Evolutionary conservation across 1,140 invertebrate species (phyloP).

Genomic region (Drosophila ohnishii): DNA sequence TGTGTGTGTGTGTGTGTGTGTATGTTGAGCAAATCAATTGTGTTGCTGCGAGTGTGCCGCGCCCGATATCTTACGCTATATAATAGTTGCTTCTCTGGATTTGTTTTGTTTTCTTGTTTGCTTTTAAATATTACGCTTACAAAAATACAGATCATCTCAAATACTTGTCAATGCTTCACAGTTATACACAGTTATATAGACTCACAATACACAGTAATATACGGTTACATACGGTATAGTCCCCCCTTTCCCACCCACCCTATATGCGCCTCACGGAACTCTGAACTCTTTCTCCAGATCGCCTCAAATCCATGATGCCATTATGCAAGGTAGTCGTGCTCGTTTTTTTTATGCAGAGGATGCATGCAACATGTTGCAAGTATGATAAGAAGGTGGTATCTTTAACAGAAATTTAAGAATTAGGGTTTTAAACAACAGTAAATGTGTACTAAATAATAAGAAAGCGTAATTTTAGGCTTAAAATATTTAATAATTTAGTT

Average conservation of each 20-base stretch:
- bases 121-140: constrained; percentile 76
- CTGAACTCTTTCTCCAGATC: constrained; percentile 8
- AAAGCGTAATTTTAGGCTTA: neutral
- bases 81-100: constrained; percentile 50
- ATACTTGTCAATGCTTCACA: constrained; percentile 75
- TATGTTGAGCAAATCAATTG: constrained; percentile 69
- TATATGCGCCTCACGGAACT: constrained; percentile 2
- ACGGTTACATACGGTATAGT: constrained; percentile 48
- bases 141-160: constrained; percentile 81
- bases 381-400: neutral
- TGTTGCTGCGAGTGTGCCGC: constrained; percentile 33
- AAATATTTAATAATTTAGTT: neutral
- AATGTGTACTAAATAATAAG: neutral
- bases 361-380: neutral
- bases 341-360: neutral
- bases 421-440: neutral
- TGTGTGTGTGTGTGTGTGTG: constrained; percentile 25
- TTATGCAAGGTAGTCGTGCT: neutral
- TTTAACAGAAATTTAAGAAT: neutral
- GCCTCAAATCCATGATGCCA: neutral
- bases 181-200: constrained; percentile 73
- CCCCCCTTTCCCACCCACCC: neutral
- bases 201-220: constrained; percentile 56
- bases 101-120: constrained; percentile 11
- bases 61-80: constrained; percentile 46